Conservation (phyloP, 1,140 invertebrate genomes). For the Lethrus apterus region DNA sequence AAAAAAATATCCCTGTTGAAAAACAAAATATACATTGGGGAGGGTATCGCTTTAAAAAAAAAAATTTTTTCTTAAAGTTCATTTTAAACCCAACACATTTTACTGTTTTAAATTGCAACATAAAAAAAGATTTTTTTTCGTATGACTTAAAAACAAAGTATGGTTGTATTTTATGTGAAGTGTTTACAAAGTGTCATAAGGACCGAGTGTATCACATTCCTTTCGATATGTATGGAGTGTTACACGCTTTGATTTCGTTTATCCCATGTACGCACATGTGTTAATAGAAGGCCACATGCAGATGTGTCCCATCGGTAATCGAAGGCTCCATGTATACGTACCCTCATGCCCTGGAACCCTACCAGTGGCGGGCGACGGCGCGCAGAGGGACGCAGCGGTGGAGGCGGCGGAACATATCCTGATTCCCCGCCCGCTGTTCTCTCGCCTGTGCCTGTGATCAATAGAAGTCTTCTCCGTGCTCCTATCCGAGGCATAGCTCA, state of each 20-base stretch:
- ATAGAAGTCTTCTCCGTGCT: constrained; percentile 27
- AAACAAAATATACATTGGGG: no score
- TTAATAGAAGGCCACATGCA: constrained; percentile 14
- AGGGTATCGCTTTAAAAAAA: no score
- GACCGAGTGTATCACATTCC: background rate
- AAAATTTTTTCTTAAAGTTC: no score
- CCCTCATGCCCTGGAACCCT: constrained; percentile 9
- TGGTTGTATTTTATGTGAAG: background rate
- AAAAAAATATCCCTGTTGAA: no score
- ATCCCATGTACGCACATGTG: constrained; percentile 14
- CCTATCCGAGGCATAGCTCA: constrained; percentile 16
- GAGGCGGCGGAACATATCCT: constrained; percentile 24
- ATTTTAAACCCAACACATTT: no score
- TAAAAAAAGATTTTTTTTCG: background rate
- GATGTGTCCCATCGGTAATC: constrained; percentile 6
- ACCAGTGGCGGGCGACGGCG: constrained; percentile 17
- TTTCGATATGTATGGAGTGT: constrained; percentile 3
- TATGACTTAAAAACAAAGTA: background rate
- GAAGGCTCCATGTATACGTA: background rate
- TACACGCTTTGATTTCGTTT: background rate
- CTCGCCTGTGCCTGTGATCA: constrained; percentile 28
- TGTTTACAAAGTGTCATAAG: background rate
- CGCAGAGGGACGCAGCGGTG: constrained; percentile 19
- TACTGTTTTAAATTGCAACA: no score
- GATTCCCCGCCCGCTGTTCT: constrained; percentile 27